Evolutionary conservation across 2,797 vertebrate species (phyloP).

Genomic region (Chloroceryle inda): DNA sequence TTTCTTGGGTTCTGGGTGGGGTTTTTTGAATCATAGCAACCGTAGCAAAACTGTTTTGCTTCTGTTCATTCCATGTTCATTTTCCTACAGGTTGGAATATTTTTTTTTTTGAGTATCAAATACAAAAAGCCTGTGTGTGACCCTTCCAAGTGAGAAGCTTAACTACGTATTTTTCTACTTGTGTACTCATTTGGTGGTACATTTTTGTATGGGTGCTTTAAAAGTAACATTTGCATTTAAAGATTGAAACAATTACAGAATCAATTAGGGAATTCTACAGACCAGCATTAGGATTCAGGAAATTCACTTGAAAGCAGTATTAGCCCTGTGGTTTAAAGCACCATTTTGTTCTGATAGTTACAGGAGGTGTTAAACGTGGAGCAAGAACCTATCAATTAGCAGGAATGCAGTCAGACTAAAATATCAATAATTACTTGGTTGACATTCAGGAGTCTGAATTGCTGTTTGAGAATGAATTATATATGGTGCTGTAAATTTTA

Average conservation of each 20-base stretch:
- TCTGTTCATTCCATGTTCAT: neutral
- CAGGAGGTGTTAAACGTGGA: constrained; percentile 17
- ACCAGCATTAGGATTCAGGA: constrained; percentile 29
- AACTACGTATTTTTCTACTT: neutral
- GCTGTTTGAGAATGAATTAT: constrained; percentile 55
- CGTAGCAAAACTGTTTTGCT: neutral
- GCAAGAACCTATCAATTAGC: constrained; percentile 39
- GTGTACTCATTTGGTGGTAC: neutral
- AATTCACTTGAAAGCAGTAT: constrained; percentile 35
- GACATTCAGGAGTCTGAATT: constrained; percentile 40
- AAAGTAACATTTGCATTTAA: neutral
- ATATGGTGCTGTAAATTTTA: constrained; percentile 59
- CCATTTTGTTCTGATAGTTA: constrained; percentile 7
- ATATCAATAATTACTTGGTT: constrained; percentile 19
- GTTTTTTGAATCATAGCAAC: neutral
- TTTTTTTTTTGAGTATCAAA: neutral
- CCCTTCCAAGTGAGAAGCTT: neutral
- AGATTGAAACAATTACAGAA: neutral
- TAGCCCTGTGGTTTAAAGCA: constrained; percentile 30
- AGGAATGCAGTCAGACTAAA: constrained; percentile 34
- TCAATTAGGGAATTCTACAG: neutral
- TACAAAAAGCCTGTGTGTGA: neutral
- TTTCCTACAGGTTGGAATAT: neutral
- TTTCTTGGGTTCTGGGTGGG: neutral
- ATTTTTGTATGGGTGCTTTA: neutral